A percentile compares a stretch with the other conserved stretches of the same genome.
phyloP scores from a whole-genome alignment of 2,888 invertebrate genomes.

The Orthosia incerta region DNA sequence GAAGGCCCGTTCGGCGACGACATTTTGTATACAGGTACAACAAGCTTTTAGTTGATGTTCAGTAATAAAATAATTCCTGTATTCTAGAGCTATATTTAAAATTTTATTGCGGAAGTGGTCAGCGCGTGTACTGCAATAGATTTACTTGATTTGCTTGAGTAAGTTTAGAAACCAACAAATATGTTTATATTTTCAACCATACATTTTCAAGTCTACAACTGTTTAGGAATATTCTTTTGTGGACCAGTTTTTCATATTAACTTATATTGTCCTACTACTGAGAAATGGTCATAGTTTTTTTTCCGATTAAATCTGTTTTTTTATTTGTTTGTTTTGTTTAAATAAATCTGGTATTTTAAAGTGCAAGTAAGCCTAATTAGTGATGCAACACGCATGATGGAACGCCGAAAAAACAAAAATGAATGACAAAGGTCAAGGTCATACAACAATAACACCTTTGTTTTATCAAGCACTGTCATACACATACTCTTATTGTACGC shows the following conservation, averaged over 20 bases:
- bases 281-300: no score
- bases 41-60: not conserved
- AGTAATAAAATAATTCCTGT: not conserved
- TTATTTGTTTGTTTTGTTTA: not conserved
- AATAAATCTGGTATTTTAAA: not conserved
- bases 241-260: no score
- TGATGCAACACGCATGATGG: not conserved
- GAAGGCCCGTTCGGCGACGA: slow-evolving; percentile 78
- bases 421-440: slow-evolving; percentile 45
- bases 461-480: slow-evolving; percentile 34
- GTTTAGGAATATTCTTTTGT: not conserved
- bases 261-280: no score
- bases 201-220: not conserved
- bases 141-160: not conserved
- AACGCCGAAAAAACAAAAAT: slow-evolving; percentile 12
- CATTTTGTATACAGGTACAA: slow-evolving; percentile 83
- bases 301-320: not conserved
- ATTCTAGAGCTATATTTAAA: not conserved
- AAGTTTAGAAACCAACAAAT: not conserved
- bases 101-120: slow-evolving; percentile 22
- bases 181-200: not conserved
- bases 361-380: not conserved
- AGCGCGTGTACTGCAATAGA: not conserved
- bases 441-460: slow-evolving; percentile 45
- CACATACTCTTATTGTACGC: slow-evolving; percentile 50